These are phyloP conservation scores for Pituophis catenifer DNA, from an alignment of 2,113 vertebrate genomes.

Conservation along the genomic window DNA sequence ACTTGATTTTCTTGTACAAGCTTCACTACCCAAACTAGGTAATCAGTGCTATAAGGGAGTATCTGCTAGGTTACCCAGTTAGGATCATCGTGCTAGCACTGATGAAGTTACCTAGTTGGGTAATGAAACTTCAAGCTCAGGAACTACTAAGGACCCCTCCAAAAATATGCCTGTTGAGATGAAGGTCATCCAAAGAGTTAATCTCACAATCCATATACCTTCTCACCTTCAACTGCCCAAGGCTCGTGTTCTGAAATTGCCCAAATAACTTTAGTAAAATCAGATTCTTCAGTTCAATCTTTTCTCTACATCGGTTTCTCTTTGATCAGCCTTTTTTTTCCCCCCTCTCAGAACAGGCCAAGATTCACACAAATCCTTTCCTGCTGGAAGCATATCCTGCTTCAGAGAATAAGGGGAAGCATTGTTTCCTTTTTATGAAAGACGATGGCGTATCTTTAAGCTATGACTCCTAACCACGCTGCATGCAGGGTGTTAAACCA, in stretches of 20 bases:
- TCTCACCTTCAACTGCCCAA: not conserved
- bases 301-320: not conserved
- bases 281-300: not conserved
- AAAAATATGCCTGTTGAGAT: not conserved
- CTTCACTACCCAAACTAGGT: not conserved
- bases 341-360: not conserved
- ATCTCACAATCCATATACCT: fast-evolving
- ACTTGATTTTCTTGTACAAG: too few relatives aligned
- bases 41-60: not conserved
- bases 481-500: conserved; percentile 23
- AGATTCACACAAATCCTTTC: not conserved
- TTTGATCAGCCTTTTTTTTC: not conserved
- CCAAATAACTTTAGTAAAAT: not conserved
- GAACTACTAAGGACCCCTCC: not conserved
- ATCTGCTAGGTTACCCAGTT: too few relatives aligned
- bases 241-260: not conserved
- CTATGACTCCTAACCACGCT: conserved; percentile 13
- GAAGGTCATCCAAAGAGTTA: not conserved
- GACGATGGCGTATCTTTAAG: not conserved
- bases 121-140: not conserved
- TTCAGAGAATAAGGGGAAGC: not conserved
- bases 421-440: not conserved
- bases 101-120: not conserved
- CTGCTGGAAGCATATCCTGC: not conserved
- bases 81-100: not conserved